Base-by-base conservation (phyloP, 2,888 invertebrate genomes). In the Cynaeus angustus region DNA sequence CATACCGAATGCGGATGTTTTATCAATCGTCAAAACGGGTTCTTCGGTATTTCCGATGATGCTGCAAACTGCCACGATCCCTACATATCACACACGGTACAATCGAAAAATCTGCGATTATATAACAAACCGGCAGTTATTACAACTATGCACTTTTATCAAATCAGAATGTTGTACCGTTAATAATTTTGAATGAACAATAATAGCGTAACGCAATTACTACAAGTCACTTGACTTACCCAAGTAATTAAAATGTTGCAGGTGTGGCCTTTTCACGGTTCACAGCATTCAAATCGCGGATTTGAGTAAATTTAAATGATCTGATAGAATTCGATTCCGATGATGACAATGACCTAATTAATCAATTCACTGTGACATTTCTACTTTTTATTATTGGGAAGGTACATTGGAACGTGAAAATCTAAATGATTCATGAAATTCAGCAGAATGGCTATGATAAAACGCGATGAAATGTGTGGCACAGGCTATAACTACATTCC, bases 401-500 rank as follows among this genome's bases (percentile, higher is more conserved):
- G 14, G 21, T 43, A 58, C 48, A 59, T 28, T 59, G 61, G 13
- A 16, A 43, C 16, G 37, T 5, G 13, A 7, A 13, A 62, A 62
- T 48, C 5, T 46, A 56, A 66, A 56, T 66, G 66, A 66, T 56
- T 66, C 66, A 66, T 66, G 66, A 68, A 62, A 53, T 68, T 69
- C 56, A 65, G 64, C 52, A 41, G 53, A 69, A 69, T 69, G 52
- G 62, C 68, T 56, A 64, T 64, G 68, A 64, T 68, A 68, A 68
- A 68, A 69, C 58, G 52, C 58, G 66, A 41, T 66, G 66, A 66
- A 66, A 70, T 70, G 65, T 70, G 66, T 67, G 62, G 66, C 70
- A 70, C 66, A 70, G 65, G 70, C 62, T 62, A 52, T 62, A 70
- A 70, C 70, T 62, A 67, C 70, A 70, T 70, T 70, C 70, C 70